phyloP scores from a whole-genome alignment of 2,797 vertebrate genomes.

The Labroides dimidiatus region DNA sequence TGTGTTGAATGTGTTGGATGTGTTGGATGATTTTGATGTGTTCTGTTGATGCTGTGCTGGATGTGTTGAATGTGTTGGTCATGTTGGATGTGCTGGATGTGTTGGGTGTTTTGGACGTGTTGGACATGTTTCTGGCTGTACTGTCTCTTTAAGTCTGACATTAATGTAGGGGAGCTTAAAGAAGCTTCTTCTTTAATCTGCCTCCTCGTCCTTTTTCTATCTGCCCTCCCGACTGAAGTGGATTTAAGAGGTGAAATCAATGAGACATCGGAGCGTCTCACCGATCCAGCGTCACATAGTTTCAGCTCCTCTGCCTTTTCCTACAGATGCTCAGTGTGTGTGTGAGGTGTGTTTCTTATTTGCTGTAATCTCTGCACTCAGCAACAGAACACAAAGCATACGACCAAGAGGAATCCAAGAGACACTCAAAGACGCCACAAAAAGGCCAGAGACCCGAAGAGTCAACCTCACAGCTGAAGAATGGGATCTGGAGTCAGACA shows the following conservation, averaged over 20 bases:
- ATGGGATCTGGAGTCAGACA: constrained; percentile 39
- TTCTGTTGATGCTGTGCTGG: too few relatives aligned
- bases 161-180: constrained; percentile 44
- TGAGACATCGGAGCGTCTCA: constrained; percentile 52
- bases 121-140: neutral
- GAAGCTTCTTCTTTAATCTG: constrained; percentile 44
- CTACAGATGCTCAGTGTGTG: constrained; percentile 11
- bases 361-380: constrained; percentile 24
- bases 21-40: too few relatives aligned
- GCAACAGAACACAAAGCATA: neutral
- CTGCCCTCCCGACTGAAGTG: constrained; percentile 41
- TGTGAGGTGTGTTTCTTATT: constrained; percentile 14
- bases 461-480: neutral
- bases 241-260: constrained; percentile 68
- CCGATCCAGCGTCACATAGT: constrained; percentile 21
- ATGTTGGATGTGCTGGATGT: too few relatives aligned
- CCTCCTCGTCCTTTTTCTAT: constrained; percentile 33
- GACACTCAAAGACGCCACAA: neutral
- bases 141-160: constrained; percentile 45
- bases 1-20: too few relatives aligned
- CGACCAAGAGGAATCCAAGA: neutral
- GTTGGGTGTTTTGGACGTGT: too few relatives aligned
- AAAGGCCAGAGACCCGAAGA: constrained; percentile 6
- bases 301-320: constrained; percentile 14
- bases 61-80: too few relatives aligned